These are phyloP conservation scores for Loxodonta africana DNA, from an alignment of 2,113 vertebrate genomes.

Conservation along the genomic window DNA sequence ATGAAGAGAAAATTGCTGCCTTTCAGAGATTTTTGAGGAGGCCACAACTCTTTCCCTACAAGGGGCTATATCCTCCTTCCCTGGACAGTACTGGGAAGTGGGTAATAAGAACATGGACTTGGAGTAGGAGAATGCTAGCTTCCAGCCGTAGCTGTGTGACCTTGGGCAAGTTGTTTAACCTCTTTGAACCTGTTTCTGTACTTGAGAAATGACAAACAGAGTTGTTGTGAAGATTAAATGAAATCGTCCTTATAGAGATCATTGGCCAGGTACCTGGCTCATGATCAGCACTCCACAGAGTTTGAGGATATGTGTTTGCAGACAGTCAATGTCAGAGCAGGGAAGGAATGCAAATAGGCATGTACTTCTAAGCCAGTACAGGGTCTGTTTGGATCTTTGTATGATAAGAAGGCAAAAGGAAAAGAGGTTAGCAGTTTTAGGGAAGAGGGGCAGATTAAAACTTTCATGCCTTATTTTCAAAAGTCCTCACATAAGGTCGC, in stretches of 20 bases:
- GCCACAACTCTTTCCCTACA: neutral
- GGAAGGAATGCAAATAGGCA: neutral
- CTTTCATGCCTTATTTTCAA: constrained; percentile 26
- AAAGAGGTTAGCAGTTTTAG: neutral
- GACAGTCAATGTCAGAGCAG: neutral
- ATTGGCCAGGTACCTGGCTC: neutral
- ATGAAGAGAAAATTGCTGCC: neutral
- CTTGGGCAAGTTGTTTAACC: neutral
- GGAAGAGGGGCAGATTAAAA: neutral
- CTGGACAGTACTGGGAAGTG: neutral
- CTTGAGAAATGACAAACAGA: neutral
- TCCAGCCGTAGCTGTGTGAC: neutral
- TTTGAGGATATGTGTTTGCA: neutral
- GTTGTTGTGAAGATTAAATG: neutral
- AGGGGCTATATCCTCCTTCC: neutral
- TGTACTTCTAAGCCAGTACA: neutral
- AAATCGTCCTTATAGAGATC: neutral
- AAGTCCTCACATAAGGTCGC: neutral
- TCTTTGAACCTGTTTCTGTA: neutral
- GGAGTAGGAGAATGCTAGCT: neutral
- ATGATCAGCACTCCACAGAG: neutral
- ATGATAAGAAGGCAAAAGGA: neutral
- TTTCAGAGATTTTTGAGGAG: neutral
- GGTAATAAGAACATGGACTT: neutral
- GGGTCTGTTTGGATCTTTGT: neutral